phyloP scores from a whole-genome alignment of 2,888 invertebrate genomes.

The Belgica antarctica region DNA sequence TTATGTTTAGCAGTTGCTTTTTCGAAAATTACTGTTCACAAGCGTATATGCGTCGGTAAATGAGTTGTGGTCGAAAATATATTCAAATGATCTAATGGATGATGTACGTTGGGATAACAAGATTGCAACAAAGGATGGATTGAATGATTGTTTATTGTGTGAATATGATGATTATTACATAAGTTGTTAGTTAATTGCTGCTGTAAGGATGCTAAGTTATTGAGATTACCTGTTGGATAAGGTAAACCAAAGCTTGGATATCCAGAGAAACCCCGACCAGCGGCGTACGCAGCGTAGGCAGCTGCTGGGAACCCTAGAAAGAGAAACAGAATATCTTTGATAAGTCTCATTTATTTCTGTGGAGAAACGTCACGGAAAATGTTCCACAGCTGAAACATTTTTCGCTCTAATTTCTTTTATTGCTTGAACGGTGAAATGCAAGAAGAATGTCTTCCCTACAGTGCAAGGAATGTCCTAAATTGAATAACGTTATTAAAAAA shows the following conservation, averaged over 20 bases:
- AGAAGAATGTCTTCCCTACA: background rate
- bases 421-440: background rate
- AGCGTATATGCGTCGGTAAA: slow-evolving; percentile 61
- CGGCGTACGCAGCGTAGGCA: slow-evolving; percentile 94
- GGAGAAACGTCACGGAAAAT: slow-evolving; percentile 26
- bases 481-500: slow-evolving; percentile 30
- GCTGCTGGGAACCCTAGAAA: slow-evolving; percentile 86
- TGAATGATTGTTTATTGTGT: slow-evolving; percentile 57
- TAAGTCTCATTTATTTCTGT: background rate
- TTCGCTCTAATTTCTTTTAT: slow-evolving; percentile 3
- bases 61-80: slow-evolving; percentile 56
- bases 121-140: slow-evolving; percentile 61
- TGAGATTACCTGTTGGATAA: slow-evolving; percentile 82
- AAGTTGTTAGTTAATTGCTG: slow-evolving; percentile 63
- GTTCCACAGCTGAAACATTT: background rate
- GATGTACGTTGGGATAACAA: slow-evolving; percentile 66
- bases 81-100: slow-evolving; percentile 46
- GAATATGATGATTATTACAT: slow-evolving; percentile 55
- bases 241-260: slow-evolving; percentile 98
- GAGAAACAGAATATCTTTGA: background rate
- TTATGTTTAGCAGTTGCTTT: background rate
- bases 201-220: slow-evolving; percentile 73
- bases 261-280: slow-evolving; percentile 94
- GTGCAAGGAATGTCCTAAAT: slow-evolving; percentile 9
- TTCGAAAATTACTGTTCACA: slow-evolving; percentile 61